Evolutionary conservation across 2,113 vertebrate genomes (phyloP), one percentile per base, ranked within the genome.

Genomic region (Smithornis capensis): DNA sequence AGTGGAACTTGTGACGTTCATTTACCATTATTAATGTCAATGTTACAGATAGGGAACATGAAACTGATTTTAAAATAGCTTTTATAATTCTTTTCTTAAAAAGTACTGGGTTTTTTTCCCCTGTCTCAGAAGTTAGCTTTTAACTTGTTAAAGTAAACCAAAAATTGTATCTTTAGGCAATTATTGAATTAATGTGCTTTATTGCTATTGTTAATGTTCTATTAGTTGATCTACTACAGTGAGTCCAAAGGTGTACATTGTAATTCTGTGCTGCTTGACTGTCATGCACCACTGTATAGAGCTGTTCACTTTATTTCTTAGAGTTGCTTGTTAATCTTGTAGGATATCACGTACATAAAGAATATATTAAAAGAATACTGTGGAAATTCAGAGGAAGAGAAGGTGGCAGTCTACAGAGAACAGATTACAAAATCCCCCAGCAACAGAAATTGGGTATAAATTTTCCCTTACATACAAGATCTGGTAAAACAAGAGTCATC

Each of bases 341-440:
- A 33, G 15, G 23, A 2, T 55, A 63, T 67, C 8, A 9, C 5
- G 19, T 17, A 12, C 31, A 12, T 45, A 6, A 85, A 64, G 18
- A 68, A 29, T 9, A 9, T 14, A 14, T 19, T 50, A 40, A 60
- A 83, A 62, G 5, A 60, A 25, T 47, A 4, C 10, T 62, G 75
- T 17, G 23, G 17, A 27, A 65, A 45, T 55, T 35, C 40, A 19
- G 23, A 70, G 24, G 65, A 75, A 4, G 0, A 3, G 27, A 19
- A 84, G 6, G 16, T 40, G 8, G 13, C 40, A 40, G 7, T n/a
- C 8, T 33, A 1, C 45, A 33, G 22, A n/a, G 35, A 65, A 59
- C 29, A 57, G 19, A 33, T 77, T 15, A 25, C 14, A 4, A 28
- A 44, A 18, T 83, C 11, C 2, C 16, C 5, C 0, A 6, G 3